Evolutionary conservation across 2,797 vertebrate genomes (phyloP).

Genomic region (Picus viridis): DNA sequence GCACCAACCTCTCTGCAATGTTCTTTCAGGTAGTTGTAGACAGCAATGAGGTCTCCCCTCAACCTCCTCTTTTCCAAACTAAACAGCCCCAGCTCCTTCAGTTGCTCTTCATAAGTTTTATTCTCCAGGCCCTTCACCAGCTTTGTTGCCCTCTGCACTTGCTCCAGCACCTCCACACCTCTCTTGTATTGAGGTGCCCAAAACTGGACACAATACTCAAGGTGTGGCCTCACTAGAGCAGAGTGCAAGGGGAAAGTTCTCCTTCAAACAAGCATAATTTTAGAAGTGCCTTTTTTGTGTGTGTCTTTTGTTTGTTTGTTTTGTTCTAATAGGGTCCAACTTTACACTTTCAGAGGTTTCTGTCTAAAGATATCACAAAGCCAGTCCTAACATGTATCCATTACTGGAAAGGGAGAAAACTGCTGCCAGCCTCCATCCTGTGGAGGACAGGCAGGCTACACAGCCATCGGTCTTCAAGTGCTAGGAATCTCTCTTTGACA

Average conservation of each 20-base stretch:
- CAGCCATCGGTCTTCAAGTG: background rate
- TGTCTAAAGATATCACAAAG: constrained; percentile 43
- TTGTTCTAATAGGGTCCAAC: background rate
- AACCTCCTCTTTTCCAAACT: too few species aligned
- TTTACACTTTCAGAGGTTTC: constrained; percentile 14
- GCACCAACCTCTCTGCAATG: too few species aligned
- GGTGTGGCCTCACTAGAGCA: too few species aligned
- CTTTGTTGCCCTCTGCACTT: too few species aligned
- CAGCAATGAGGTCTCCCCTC: too few species aligned
- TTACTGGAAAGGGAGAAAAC: constrained; percentile 55
- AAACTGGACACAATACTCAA: too few species aligned
- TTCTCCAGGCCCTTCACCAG: too few species aligned
- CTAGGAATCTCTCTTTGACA: constrained; percentile 13
- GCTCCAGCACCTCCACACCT: too few species aligned
- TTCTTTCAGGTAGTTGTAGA: too few species aligned
- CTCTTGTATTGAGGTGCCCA: too few species aligned
- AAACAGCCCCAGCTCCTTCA: too few species aligned
- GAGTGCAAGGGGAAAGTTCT: background rate
- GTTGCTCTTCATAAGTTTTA: too few species aligned
- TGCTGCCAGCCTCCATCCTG: constrained; percentile 20
- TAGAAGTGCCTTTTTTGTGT: background rate
- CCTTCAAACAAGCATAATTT: constrained; percentile 49
- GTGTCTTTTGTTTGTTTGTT: background rate
- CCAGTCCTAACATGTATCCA: constrained; percentile 1
- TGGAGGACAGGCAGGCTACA: background rate